Evolutionary conservation across 1,140 invertebrate species (phyloP), one percentile per base, ranked within the genome.

Genomic region (Drosophila tani): DNA sequence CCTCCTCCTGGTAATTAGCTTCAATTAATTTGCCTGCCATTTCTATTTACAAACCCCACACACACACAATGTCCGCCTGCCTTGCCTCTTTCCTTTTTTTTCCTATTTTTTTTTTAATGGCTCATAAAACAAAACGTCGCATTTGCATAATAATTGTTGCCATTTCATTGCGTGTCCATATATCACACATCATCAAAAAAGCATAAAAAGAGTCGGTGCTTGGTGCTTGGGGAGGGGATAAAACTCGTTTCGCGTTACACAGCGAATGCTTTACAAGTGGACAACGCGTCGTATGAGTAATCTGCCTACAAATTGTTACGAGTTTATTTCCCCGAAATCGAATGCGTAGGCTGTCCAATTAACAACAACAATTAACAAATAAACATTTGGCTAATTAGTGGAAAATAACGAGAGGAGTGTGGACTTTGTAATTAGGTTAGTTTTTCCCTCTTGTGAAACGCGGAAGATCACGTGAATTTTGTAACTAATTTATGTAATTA

Each of bases 101-200:
- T 5, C 29, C 8, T 24, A 4, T 19, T 50, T 58, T 19, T 50
- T 58, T 73, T 81, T 86, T 87, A 67, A 81, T 88, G 84, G 57
- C 50, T 79, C 84, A 75, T 88, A 84, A 88, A 88, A 88, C 74
- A 70, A 87, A 77, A 81, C 76, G 65, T 74, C 73, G 57, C 76
- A 87, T 87, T 87, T 87, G 84, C 83, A 87, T 87, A 83, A 83
- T 78, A 77, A 80, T 86, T 66, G 63, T 59, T 77, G 79, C 62
- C 70, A 66, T 82, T 75, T 79, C 60, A 82, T 78, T 88, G 84
- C 84, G 83, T 87, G 77, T 83, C 70, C 84, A 87, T 88, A 88
- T 87, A 88, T 87, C 81, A 84, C 83, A 87, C 83, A 87, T 87
- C 83, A 87, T 87, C 84, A 87, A 87, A 84, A 73, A 38, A 66